Evolutionary conservation across 2,797 vertebrate species (phyloP), one percentile per base, ranked within the genome.

Genomic region (Alfaro cultratus): DNA sequence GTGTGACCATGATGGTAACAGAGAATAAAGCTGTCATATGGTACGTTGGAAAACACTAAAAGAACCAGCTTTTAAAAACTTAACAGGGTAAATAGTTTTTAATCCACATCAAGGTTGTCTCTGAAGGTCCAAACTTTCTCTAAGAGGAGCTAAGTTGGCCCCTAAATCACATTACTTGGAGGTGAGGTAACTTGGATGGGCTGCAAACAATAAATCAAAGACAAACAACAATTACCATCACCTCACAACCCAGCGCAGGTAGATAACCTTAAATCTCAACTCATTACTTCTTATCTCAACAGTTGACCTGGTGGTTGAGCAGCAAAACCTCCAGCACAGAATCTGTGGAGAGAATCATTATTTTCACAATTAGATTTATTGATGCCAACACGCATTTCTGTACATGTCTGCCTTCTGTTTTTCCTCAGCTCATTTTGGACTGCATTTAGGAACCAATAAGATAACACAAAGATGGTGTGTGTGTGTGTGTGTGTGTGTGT

Each of bases 301-400:
- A 87, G 77, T 57, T 85, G 83, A 75, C 82, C 76, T 81, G 51
- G 23, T 60, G 68, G 79, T 87, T 89, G 79, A 86, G 81, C 76
- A 73, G 73, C 74, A 81, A 81, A 80, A 89, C 80, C 82, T 83
- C 81, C 76, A 87, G 76, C 85, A 79, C 79, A 75, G 75, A 60
- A 75, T 85, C 76, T 76, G 62, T 13, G 0, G 68, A 84, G n/a
- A 82, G 82, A 88, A 88, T 90, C 87, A 79, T 89, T 92, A 75
- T 76, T 85, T 78, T 83, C 82, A 85, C 83, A 87, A 90, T 90
- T 90, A 89, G 85, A 79, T 89, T 82, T 82, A 90, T 88, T 85
- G 88, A 91, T 79, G 75, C 60, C 57, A 87, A 84, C 82, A 79
- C 74, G 74, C 76, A 73, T 80, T 78, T 76, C 72, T 83, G 79